Base-by-base conservation (phyloP, 2,888 invertebrate genomes). In the Salpingus planirostris region DNA sequence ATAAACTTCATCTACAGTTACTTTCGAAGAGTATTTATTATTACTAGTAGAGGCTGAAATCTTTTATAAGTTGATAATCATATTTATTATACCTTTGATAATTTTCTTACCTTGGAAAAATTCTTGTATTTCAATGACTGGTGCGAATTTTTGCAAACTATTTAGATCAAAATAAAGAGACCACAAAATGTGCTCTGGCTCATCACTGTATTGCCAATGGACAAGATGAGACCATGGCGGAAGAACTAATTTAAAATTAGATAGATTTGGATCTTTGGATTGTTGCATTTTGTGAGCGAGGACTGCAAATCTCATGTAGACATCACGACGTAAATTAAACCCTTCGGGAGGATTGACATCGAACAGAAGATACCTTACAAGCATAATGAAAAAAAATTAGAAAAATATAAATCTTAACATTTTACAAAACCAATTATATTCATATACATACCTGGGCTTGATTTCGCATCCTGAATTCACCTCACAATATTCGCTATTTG, bases 311-410 rank as follows among this genome's bases (percentile, higher is more conserved):
- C 97, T 74, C 71, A 97, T 81, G 55, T 91, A 97, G 2, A 98
- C 96, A 69, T 98, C 97, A 18, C 97, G 73, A 10, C 95, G 73
- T 40, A 98, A 71, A 68, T 98, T 98, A 58, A 98, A 98, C 0
- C 98, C 98, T 69, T 98, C 97, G 0, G 87, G 82, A 2, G 81
- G 82, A 68, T 97, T 97, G 0, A 97, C 83, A 59, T 95, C 92
- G 64, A 95, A 98, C 27, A 97, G 71, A 31, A 97, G 65, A 54
- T 81, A 90, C 52, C 85, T 84, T n/a, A n/a, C n/a, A n/a, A n/a
- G n/a, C n/a, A n/a, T n/a, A n/a, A n/a, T n/a, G n/a, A n/a, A n/a
- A n/a, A n/a, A n/a, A n/a, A n/a, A n/a, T n/a, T n/a, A n/a, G n/a
- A n/a, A n/a, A n/a, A n/a, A n/a, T n/a, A n/a, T n/a, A n/a, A n/a